Percentiles rank a stretch among this genome's conserved stretches.
phyloP scores from a whole-genome alignment of 2,888 invertebrate genomes.

The Chymomyza amoena region DNA sequence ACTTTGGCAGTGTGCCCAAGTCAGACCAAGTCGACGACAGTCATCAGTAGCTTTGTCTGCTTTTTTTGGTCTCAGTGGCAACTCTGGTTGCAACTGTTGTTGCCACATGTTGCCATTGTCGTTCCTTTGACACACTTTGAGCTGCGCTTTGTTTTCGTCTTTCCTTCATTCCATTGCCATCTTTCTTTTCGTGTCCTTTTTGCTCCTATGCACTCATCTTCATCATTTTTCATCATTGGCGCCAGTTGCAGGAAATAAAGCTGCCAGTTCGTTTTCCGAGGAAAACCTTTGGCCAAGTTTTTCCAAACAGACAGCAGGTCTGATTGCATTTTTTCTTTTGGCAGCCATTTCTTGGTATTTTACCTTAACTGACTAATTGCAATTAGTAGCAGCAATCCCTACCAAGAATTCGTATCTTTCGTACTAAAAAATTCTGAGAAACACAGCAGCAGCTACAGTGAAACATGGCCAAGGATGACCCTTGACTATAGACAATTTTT shows the following conservation, averaged over 20 bases:
- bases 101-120: constrained; percentile 39
- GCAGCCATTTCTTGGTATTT: not conserved
- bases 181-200: too few relatives aligned
- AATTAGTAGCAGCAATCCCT: constrained; percentile 37
- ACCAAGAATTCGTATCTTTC: not conserved
- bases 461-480: not conserved
- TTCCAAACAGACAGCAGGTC: not conserved
- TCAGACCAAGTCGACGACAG: constrained; percentile 16
- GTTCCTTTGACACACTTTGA: constrained; percentile 37
- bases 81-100: constrained; percentile 7
- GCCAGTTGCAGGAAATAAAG: constrained; percentile 32
- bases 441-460: not conserved
- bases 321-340: not conserved
- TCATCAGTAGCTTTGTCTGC: constrained; percentile 15
- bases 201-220: too few relatives aligned
- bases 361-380: constrained; percentile 43
- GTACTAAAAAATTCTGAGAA: not conserved
- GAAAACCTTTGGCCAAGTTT: not conserved
- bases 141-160: not conserved
- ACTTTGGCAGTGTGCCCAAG: constrained; percentile 58
- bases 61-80: not conserved
- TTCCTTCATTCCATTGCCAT: too few relatives aligned
- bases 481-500: too few relatives aligned
- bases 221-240: not conserved
- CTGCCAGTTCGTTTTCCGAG: constrained; percentile 2